These are phyloP conservation scores for Cheilosia urbana DNA, from an alignment of 2,888 invertebrate genomes.

Conservation along the genomic window DNA sequence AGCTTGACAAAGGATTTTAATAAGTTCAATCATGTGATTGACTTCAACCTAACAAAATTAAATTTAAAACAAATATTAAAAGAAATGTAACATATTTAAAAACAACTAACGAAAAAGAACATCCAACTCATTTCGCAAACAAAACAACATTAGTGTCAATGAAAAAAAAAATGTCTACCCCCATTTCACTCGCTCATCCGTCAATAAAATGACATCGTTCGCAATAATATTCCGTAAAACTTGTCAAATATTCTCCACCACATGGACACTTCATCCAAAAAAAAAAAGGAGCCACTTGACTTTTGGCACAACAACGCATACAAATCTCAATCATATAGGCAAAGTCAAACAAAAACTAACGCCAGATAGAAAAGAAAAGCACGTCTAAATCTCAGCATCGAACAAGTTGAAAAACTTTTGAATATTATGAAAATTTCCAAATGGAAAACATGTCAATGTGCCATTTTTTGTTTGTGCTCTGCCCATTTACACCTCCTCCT, in stretches of 20 bases:
- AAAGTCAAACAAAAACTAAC: constrained; percentile 25
- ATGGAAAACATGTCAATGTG: constrained; percentile 73
- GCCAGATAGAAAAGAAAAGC: constrained; percentile 21
- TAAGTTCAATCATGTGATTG: too few relatives aligned
- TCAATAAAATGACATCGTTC: constrained; percentile 45
- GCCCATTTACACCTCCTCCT: constrained; percentile 44
- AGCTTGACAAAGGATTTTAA: too few relatives aligned
- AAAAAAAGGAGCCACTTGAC: neutral
- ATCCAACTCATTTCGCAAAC: constrained; percentile 3
- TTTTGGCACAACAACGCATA: neutral
- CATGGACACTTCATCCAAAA: constrained; percentile 3
- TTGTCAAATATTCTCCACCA: constrained; percentile 46
- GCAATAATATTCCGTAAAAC: constrained; percentile 41
- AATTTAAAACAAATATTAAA: too few relatives aligned
- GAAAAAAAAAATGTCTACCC: constrained; percentile 6
- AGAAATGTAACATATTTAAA: too few relatives aligned
- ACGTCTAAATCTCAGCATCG: constrained; percentile 31
- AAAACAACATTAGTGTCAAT: constrained; percentile 10
- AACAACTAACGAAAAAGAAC: too few relatives aligned
- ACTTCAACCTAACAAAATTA: too few relatives aligned
- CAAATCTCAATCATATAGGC: neutral
- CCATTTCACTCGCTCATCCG: neutral
- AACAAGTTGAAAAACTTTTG: constrained; percentile 54
- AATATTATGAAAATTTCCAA: constrained; percentile 70
- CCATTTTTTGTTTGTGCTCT: constrained; percentile 35